Evolutionary conservation across 2,797 vertebrate genomes (phyloP), one percentile per base, ranked within the genome.

Genomic region (Phyllotis vaccarum): DNA sequence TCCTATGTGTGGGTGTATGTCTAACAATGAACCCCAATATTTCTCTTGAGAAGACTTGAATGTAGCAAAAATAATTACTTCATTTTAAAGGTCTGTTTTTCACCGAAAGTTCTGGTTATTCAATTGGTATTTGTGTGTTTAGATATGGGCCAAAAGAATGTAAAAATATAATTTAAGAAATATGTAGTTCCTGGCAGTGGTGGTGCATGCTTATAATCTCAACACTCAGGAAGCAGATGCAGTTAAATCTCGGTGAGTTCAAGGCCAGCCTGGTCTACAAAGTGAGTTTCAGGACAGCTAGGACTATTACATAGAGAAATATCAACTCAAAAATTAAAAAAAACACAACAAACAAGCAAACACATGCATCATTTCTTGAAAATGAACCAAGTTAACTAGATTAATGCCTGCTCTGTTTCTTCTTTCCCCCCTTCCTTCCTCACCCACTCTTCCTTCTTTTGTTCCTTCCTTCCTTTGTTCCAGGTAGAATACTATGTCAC

Each of bases 81-180:
- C 37, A 74, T 93, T 94, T 89, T 90, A 93, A 52, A 49, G 54
- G 22, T 11, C 34, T n/a, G 9, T 14, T 19, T 94, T 94, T 46
- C 29, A 46, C 92, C 79, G 70, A 66, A 92, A 87, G 58, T 64
- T 56, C 19, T 29, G 1, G 56, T 49, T 80, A 95, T 83, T 94
- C 66, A 88, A 58, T 72, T 93, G 72, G 31, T 64, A 81, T 70
- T 76, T 76, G 37, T 76, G 40, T 78, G 40, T 68, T 91, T 95
- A 34, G 58, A 80, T 49, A 89, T 46, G 52, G 49, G 58, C 80
- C 24, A 56, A 93, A 78, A 87, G 56, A 93, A 89, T 89, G 13
- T 27, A 27, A 75, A 93, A 72, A 68, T 31, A 7, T 13, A 17
- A 75, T 62, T 79, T 93, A 68, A 29, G 78, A 79, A 87, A 75